These are phyloP conservation scores for Mastomys coucha DNA, from an alignment of 2,113 vertebrate species.

Conservation along the genomic window DNA sequence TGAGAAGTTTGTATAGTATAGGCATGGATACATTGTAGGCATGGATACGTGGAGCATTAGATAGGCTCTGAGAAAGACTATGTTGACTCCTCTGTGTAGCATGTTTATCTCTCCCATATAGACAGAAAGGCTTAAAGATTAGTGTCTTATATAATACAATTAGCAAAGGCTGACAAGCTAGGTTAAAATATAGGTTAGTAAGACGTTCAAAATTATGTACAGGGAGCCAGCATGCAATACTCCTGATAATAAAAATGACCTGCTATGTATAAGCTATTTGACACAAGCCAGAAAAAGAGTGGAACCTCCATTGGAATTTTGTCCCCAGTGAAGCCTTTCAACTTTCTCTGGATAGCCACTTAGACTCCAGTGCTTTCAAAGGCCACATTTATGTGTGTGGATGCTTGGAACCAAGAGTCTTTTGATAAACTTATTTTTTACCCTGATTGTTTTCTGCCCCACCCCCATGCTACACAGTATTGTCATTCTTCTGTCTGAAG, in stretches of 20 bases:
- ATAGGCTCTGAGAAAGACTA: neutral
- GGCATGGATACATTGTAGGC: neutral
- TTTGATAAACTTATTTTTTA: neutral
- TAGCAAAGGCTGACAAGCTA: neutral
- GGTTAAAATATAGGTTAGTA: neutral
- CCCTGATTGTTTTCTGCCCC: neutral
- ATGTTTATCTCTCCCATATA: neutral
- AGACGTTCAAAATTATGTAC: neutral
- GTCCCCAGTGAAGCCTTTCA: neutral
- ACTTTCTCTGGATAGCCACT: neutral
- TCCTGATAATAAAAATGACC: neutral
- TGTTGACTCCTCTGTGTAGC: neutral
- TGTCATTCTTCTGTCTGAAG: neutral
- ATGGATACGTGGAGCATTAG: neutral
- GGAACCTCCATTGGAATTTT: neutral
- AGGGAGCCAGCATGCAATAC: neutral
- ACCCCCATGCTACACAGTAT: neutral
- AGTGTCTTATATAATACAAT: neutral
- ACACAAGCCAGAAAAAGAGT: neutral
- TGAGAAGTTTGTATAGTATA: neutral
- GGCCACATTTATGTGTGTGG: too few species aligned
- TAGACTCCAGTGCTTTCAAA: neutral
- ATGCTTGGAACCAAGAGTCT: neutral
- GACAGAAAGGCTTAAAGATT: neutral
- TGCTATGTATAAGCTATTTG: neutral